Evolutionary conservation across 2,888 invertebrate genomes (phyloP), one percentile per base, ranked within the genome.

Genomic region (Sinotaia quadrata): DNA sequence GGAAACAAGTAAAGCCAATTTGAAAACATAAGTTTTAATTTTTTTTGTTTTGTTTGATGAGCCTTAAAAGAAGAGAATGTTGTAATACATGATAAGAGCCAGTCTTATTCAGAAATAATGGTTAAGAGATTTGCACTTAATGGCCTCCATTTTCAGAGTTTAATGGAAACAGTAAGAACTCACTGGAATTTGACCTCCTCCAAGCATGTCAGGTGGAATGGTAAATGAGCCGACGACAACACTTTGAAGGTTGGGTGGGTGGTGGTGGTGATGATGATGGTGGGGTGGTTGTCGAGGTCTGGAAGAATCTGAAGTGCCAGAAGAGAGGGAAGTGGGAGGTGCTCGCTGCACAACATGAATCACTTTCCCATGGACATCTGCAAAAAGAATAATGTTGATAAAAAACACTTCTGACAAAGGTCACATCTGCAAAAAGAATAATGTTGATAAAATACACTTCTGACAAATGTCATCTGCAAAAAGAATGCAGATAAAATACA

Each of bases 341-440:
- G 94, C 92, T 33, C 95, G 91, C 87, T 95, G 94, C 24, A 97
- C 97, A 85, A 97, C 91, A 88, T 97, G 97, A 63, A 97, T 92
- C 37, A 96, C 96, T 89, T 96, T 97, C 1, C 95, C 96, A 86
- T 95, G 91, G 31, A 97, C 94, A 90, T 94, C 96, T 89, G 74
- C 29, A 77, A 71, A 54, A 66, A 34, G 4, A 8, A 57, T 29
- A 41, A 12, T 21, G n/a, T 29, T 37, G 21, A 52, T 21, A 29
- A 12, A 7, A n/a, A 52, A 27, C 41, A 15, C 60, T 33, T 27
- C 0, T 21, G 2, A 2, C 51, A 24, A 51, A 12, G 1, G 3
- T 49, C 10, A 31, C 29, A n/a, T n/a, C n/a, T n/a, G n/a, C n/a
- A n/a, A n/a, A n/a, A n/a, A n/a, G n/a, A n/a, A n/a, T n/a, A n/a